A percentile compares a stretch with the other conserved stretches of the same genome.
These are phyloP conservation scores for Yoshiicerus persimilis DNA, from an alignment of 1,140 invertebrate species.

Conservation along the genomic window DNA sequence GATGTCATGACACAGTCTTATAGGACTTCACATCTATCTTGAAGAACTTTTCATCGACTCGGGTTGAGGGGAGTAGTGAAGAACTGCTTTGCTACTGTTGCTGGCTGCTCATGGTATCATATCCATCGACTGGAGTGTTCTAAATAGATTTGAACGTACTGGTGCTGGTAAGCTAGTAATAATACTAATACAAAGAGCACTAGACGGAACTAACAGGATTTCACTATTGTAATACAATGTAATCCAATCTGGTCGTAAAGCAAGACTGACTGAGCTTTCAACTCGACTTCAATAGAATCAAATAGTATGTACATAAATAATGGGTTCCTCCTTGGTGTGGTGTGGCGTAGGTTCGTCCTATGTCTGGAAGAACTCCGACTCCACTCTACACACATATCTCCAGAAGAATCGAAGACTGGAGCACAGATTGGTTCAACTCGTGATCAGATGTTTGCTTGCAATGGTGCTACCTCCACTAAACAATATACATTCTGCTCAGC, in stretches of 20 bases:
- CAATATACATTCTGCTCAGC: neutral
- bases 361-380: neutral
- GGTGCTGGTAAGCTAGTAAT: neutral
- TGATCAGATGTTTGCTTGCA: neutral
- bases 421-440: neutral
- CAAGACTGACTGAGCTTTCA: neutral
- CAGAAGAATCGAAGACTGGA: neutral
- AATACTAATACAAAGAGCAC: neutral
- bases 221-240: neutral
- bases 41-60: too few relatives aligned
- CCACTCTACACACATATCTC: neutral
- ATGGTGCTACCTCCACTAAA: neutral
- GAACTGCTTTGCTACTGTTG: neutral
- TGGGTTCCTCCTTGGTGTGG: neutral
- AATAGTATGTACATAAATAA: neutral
- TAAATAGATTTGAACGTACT: too few relatives aligned
- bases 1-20: too few relatives aligned
- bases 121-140: too few relatives aligned
- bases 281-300: neutral
- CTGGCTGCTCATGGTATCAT: too few relatives aligned
- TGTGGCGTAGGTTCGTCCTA: neutral
- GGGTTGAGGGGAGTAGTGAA: neutral
- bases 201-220: neutral
- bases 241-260: neutral
- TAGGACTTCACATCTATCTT: too few relatives aligned